These are phyloP conservation scores for Leptopilina clavipes DNA, from an alignment of 1,140 invertebrate genomes.

Conservation along the genomic window DNA sequence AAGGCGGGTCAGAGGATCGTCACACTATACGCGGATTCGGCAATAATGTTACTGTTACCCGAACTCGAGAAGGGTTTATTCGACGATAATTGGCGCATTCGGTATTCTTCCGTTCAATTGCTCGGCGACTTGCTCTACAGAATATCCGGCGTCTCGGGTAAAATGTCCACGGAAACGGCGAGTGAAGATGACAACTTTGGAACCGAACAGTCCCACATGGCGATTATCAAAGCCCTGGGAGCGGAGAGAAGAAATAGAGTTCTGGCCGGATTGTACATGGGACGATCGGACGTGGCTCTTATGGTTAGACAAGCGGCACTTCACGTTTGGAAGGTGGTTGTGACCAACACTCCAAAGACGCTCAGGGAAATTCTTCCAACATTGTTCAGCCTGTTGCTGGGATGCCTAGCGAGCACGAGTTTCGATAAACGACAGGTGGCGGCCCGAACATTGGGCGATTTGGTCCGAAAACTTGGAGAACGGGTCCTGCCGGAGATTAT, in stretches of 20 bases:
- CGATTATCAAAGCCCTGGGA: conserved; percentile 92
- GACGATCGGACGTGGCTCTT: conserved; percentile 95
- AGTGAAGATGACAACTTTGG: conserved; percentile 99
- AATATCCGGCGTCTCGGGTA: conserved; percentile 97
- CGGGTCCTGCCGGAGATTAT: conserved; percentile 98
- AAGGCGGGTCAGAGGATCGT: conserved; percentile 98
- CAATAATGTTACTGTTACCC: conserved; percentile 93
- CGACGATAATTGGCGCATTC: conserved; percentile 98
- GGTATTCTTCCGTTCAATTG: conserved; percentile 94
- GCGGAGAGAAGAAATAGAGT: conserved; percentile 93
- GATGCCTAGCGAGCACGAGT: conserved; percentile 95
- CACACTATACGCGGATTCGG: conserved; percentile 96
- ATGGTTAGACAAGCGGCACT: conserved; percentile 97
- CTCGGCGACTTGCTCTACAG: conserved; percentile 97
- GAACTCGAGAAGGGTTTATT: conserved; percentile 95
- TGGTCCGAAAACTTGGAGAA: conserved; percentile 98
- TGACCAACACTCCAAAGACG: conserved; percentile 96
- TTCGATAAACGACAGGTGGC: conserved; percentile 97
- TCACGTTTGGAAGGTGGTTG: conserved; percentile 98
- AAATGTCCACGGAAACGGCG: conserved; percentile 99
- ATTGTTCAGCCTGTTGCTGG: conserved; percentile 92
- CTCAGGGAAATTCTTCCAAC: conserved; percentile 97
- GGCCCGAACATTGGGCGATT: conserved; percentile 95
- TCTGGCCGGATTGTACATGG: conserved; percentile 97
- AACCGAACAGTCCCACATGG: conserved; percentile 95